Evolutionary conservation across 2,797 vertebrate genomes (phyloP).

Genomic region (Bufotes viridis): DNA sequence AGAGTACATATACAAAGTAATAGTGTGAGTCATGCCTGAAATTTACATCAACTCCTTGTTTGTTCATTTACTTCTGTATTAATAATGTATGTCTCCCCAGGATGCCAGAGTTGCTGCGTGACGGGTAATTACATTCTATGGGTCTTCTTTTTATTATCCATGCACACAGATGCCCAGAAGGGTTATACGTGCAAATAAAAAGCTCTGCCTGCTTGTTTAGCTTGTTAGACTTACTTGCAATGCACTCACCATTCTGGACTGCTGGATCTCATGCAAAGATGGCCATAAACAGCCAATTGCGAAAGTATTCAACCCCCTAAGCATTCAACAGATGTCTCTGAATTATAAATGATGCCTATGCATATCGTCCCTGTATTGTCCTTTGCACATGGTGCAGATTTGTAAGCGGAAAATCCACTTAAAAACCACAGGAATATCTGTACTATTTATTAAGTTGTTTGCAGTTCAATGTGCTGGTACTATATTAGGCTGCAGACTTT

Average conservation of each 20-base stretch:
- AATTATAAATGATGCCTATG: no score
- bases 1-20: conserved; percentile 9
- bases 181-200: background rate
- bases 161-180: background rate
- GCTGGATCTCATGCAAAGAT: background rate
- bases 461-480: no score
- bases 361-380: no score
- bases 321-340: background rate
- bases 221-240: background rate
- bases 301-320: background rate
- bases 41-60: conserved; percentile 35
- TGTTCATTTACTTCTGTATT: conserved; percentile 33
- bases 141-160: background rate
- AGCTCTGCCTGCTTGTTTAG: background rate
- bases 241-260: background rate
- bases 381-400: no score
- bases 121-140: background rate
- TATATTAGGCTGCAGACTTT: no score
- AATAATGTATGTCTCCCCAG: conserved; percentile 1
- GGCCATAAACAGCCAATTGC: background rate
- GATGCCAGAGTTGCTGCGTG: background rate
- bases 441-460: no score
- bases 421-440: no score
- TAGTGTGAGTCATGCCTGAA: background rate
- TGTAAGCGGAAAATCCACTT: no score